phyloP scores from a whole-genome alignment of 2,113 vertebrate species.

The Ursus arctos region DNA sequence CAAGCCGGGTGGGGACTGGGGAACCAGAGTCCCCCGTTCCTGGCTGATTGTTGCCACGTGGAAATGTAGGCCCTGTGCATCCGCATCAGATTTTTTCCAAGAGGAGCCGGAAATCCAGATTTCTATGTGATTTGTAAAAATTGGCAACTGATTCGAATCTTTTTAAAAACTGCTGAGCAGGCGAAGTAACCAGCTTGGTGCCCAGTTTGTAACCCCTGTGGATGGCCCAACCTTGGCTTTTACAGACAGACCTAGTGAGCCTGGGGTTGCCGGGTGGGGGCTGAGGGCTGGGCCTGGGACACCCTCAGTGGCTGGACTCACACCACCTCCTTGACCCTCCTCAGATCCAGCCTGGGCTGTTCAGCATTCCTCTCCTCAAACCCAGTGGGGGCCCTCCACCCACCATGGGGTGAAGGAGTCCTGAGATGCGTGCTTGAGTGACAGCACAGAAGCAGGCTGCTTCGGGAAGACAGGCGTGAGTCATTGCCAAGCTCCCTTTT shows the following conservation, averaged over 20 bases:
- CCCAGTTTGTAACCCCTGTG: neutral
- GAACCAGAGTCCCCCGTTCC: too few relatives aligned
- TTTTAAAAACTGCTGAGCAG: neutral
- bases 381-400: neutral
- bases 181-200: neutral
- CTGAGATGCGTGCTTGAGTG: neutral
- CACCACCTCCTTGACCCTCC: neutral
- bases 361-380: neutral
- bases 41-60: neutral
- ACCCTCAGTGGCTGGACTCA: neutral
- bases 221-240: neutral
- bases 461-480: slow-evolving; percentile 39
- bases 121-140: neutral
- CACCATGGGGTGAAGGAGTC: neutral
- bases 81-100: neutral
- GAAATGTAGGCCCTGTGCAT: neutral
- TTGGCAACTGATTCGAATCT: slow-evolving; percentile 19
- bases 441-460: slow-evolving; percentile 36
- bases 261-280: neutral
- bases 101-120: slow-evolving; percentile 14
- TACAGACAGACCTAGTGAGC: neutral
- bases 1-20: neutral
- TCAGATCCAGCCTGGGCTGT: neutral
- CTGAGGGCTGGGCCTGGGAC: neutral
- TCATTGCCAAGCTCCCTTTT: slow-evolving; percentile 27